Percentiles rank a stretch among this genome's conserved stretches.
Evolutionary conservation across 2,888 invertebrate species (phyloP).

Genomic region (Stenoptilia bipunctidactyla): DNA sequence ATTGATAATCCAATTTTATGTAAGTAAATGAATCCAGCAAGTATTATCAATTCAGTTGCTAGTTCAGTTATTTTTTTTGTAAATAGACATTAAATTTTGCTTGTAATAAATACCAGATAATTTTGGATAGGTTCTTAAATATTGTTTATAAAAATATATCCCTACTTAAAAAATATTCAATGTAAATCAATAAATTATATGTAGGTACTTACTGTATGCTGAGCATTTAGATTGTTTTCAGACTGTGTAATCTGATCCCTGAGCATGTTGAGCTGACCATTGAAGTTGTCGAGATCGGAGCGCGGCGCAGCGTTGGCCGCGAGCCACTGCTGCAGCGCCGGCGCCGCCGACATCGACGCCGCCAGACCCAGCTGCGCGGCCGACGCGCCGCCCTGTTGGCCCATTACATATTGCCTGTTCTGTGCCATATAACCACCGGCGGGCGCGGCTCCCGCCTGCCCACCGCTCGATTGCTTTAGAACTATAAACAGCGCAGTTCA

Average conservation of each 20-base stretch:
- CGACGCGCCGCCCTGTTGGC: constrained; percentile 67
- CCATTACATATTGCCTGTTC: constrained; percentile 72
- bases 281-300: constrained; percentile 66
- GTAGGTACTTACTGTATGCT: constrained; percentile 85
- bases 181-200: no score
- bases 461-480: constrained; percentile 79
- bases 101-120: no score
- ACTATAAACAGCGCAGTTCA: constrained; percentile 76
- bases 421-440: constrained; percentile 69
- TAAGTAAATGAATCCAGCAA: no score
- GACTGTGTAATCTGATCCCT: constrained; percentile 96
- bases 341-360: constrained; percentile 63
- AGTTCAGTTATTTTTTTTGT: no score
- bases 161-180: no score
- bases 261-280: constrained; percentile 84
- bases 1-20: no score
- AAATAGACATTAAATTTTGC: no score
- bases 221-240: constrained; percentile 95
- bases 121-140: no score
- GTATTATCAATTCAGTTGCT: no score
- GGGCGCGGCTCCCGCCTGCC: constrained; percentile 62
- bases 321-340: constrained; percentile 58
- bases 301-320: constrained; percentile 44
- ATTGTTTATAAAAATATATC: no score
- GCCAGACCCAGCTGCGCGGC: constrained; percentile 70